Evolutionary conservation across 2,113 vertebrate genomes (phyloP), one percentile per base, ranked within the genome.

Genomic region (Ceratotherium simum): DNA sequence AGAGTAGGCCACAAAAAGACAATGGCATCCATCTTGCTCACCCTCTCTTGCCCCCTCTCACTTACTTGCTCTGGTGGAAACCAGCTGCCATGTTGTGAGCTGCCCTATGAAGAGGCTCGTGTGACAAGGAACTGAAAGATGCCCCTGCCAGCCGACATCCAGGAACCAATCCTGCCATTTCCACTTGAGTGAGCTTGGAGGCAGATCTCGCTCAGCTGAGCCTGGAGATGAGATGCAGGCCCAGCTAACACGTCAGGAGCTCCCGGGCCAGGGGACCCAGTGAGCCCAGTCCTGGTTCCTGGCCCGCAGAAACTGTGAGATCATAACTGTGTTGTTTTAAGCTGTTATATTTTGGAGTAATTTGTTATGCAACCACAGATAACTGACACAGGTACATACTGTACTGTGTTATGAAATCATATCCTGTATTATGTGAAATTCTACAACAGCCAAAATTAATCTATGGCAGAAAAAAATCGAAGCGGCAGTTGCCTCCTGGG

Each of bases 121-220:
- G 0, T 14, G 39, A 25, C 25, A 2, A 62, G 54, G 54, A 0
- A 0, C 5, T 20, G 76, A 75, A 31, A 14, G 29, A 8, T 8
- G 33, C 29, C 42, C 54, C 23, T 87, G 51, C 33, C 8, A 3
- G 64, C 33, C 48, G 33, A 9, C 75, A 31, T 11, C 29, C 10
- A 4, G 62, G 31, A 8, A 18, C 11, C 12, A 60, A 48, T 51
- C 7, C 65, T 69, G 36, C 48, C 76, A 20, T 23, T 6, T 25
- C 39, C 39, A 1, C 18, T 2, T 4, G 3, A 18, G 51, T 14
- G 82, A 76, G 54, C 10, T 0, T 2, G 16, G 54, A 58, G 70
- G 60, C 60, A 3, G 56, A 9, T 8, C 70, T 48, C 64, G n/a
- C 13, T 14, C 25, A 0, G 13, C 27, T 0, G 27, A 65, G 21